These are phyloP conservation scores for Rugalucina vietnamica DNA, from an alignment of 2,888 invertebrate genomes.

Conservation along the genomic window DNA sequence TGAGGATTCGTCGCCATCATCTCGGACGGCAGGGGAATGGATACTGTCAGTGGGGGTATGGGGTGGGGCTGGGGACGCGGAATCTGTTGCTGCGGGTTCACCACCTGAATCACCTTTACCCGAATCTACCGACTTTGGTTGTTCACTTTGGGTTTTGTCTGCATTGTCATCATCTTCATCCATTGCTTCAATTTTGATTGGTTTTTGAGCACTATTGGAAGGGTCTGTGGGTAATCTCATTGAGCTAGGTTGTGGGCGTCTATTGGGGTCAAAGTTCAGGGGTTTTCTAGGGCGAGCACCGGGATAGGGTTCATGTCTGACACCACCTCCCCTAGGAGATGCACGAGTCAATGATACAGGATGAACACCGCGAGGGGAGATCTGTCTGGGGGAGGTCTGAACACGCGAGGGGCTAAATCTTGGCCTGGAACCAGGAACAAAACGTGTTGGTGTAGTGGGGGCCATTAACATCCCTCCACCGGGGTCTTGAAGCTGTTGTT, in stretches of 20 bases:
- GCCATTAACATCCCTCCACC: not conserved
- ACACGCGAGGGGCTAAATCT: not conserved
- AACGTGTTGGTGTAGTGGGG: not conserved
- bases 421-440: not conserved
- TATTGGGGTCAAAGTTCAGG: not conserved
- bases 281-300: not conserved
- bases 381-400: not conserved
- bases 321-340: not conserved
- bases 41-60: not conserved
- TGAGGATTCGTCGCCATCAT: conserved; percentile 31
- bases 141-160: too few species aligned
- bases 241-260: not conserved
- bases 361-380: not conserved
- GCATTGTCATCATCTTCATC: conserved; percentile 24
- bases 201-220: not conserved
- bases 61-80: not conserved
- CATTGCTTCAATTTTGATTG: conserved; percentile 42
- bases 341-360: not conserved
- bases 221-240: not conserved
- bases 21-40: conserved; percentile 12
- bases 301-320: conserved; percentile 14
- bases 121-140: not conserved
- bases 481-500: not conserved
- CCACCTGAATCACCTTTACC: not conserved
- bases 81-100: not conserved